phyloP scores from a whole-genome alignment of 2,113 vertebrate genomes.

The Tychaedon coryphoeus region DNA sequence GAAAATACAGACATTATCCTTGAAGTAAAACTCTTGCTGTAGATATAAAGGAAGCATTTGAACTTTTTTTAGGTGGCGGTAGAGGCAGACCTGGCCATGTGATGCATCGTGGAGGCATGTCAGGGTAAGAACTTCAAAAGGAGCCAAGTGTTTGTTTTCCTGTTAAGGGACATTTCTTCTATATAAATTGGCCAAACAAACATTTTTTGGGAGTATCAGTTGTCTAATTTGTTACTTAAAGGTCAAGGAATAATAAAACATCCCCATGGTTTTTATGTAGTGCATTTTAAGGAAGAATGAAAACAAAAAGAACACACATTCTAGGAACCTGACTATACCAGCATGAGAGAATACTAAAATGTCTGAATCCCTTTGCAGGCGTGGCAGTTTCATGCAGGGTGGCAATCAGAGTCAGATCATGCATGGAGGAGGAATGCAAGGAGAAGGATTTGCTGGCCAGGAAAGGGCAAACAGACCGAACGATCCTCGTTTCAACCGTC shows the following conservation, averaged over 20 bases:
- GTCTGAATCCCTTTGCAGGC: constrained; percentile 59
- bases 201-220: not conserved
- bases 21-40: not conserved
- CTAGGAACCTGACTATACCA: not conserved
- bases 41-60: not conserved
- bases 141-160: not conserved
- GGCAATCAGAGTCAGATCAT: constrained; percentile 87
- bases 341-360: not conserved
- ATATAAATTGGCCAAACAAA: not conserved
- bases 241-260: not conserved
- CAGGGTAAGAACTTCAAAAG: constrained; percentile 65
- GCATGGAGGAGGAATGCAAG: constrained; percentile 81
- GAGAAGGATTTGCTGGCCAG: constrained; percentile 86
- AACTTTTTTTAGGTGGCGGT: constrained; percentile 67
- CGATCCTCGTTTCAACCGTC: constrained; percentile 76
- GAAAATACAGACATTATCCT: not conserved
- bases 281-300: not conserved
- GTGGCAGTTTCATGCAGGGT: constrained; percentile 85
- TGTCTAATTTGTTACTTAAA: not conserved
- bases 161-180: not conserved
- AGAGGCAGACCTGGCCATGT: constrained; percentile 85
- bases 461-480: constrained; percentile 71
- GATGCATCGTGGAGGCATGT: constrained; percentile 85
- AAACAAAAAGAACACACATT: not conserved
- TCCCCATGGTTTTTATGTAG: not conserved